A percentile compares a stretch with the other conserved stretches of the same genome.
phyloP scores from a whole-genome alignment of 2,113 vertebrate genomes.

The Furnarius figulus region DNA sequence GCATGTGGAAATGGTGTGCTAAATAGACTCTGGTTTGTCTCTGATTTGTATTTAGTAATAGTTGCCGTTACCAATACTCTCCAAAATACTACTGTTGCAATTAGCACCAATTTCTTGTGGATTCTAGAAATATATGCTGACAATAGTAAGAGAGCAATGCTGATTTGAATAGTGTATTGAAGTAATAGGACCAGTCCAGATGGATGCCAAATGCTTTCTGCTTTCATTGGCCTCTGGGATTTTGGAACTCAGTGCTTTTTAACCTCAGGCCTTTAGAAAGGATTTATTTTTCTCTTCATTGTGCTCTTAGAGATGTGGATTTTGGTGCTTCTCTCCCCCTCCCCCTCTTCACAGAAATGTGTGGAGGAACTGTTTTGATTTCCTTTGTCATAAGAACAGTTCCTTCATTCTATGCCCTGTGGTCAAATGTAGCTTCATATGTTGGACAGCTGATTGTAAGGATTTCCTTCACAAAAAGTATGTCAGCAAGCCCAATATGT shows the following conservation, averaged over 20 bases:
- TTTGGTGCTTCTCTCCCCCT: neutral
- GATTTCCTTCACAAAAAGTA: neutral
- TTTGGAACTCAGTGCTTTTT: neutral
- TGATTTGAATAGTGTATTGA: neutral
- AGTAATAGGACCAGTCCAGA: neutral
- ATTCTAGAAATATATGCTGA: neutral
- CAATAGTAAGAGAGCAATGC: neutral
- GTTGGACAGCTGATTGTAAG: neutral
- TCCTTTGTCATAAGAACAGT: neutral
- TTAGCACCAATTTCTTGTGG: neutral
- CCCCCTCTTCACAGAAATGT: neutral
- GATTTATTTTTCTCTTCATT: neutral
- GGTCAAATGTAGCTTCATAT: neutral
- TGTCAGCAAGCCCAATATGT: neutral
- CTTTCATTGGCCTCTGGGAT: neutral
- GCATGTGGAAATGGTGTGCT: neutral
- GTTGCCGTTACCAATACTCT: neutral
- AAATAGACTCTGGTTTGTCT: neutral
- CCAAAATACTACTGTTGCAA: neutral
- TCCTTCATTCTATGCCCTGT: neutral
- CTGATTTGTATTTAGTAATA: neutral
- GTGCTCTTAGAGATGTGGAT: neutral
- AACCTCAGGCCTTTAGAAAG: neutral
- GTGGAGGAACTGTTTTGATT: neutral
- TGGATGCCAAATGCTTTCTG: neutral